These are phyloP conservation scores for Tyto alba DNA, from an alignment of 2,113 vertebrate genomes.

Conservation along the genomic window DNA sequence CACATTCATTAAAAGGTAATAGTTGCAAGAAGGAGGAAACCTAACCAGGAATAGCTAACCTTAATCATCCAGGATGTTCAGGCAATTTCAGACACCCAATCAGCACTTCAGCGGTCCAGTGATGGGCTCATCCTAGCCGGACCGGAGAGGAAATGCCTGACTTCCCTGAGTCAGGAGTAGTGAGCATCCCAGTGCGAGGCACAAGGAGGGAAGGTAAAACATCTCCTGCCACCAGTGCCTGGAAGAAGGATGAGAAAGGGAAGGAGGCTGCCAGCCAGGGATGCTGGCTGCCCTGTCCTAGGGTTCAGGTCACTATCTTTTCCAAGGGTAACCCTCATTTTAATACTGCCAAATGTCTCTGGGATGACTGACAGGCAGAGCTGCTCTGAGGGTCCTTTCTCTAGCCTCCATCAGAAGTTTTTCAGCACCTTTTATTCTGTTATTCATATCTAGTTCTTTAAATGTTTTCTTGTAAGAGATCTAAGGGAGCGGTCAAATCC, in stretches of 20 bases:
- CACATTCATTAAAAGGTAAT: conserved; percentile 30
- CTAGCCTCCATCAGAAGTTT: neutral
- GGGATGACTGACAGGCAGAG: neutral
- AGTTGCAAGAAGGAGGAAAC: neutral
- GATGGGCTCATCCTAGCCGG: neutral
- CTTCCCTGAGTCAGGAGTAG: neutral
- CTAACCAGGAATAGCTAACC: neutral
- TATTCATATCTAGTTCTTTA: neutral
- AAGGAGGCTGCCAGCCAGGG: neutral
- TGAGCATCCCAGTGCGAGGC: neutral
- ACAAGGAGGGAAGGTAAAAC: neutral
- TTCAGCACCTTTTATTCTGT: neutral
- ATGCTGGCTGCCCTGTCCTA: neutral
- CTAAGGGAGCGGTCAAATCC: neutral
- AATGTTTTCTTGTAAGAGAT: neutral
- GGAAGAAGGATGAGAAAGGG: neutral
- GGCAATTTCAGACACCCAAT: neutral
- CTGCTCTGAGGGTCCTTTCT: neutral
- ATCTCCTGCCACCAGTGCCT: neutral
- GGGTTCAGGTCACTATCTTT: neutral
- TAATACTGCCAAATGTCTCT: neutral
- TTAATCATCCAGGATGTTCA: conserved; percentile 39
- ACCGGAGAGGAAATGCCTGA: conserved; percentile 7
- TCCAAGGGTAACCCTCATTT: neutral
- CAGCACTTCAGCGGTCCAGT: neutral